Base-by-base conservation (phyloP, 2,113 vertebrate species). In the Vanacampus margaritifer region DNA sequence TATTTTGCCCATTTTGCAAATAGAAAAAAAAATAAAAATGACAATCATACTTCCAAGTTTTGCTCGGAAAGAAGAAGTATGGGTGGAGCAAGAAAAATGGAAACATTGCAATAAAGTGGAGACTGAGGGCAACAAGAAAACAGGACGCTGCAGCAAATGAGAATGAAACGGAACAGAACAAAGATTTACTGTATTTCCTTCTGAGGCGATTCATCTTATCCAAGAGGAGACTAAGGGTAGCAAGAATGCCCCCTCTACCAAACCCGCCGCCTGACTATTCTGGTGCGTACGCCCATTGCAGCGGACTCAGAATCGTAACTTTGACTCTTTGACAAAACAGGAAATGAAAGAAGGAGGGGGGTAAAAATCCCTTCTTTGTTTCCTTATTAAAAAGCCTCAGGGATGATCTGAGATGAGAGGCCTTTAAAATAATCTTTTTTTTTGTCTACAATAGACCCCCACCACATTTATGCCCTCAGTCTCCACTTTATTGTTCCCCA, bases 251-350 rank as follows among this genome's bases (percentile, higher is more conserved):
- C 28, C 28, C 28, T 32, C 28, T 32, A 32, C 28, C 28, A 32
- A 32, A 2, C 28, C 28, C 28, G 28, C 21, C 10, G 17, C 48
- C 48, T 19, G 48, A 51, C n/a, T 19, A 21, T n/a, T 23, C 21
- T 2, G 48, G n/a, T 51, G 48, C 48, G 21, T 51, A 51, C 48
- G 48, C 72, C 80, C 65, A 92, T 91, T 91, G 89, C 90, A 80
- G 74, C 80, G 76, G 75, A 67, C 69, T 79, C 85, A 91, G 85
- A 90, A 91, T 88, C 74, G 86, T 64, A 78, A 53, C 87, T 92
- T 93, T 92, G 90, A 92, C 91, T 79, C 85, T 70, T 75, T 53
- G 58, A 7, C 26, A 70, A 65, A 71, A 53, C 85, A 83, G 80
- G 76, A 88, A 84, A 74, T 84, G 71, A 82, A 86, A 82, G 77